Evolutionary conservation across 2,113 vertebrate species (phyloP).

Genomic region (Sus scrofa): T2T-Sscrofa CM000829.6:58288501-58289000

Average conservation of each 20-base stretch:
- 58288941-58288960: too few species aligned
- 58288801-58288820: too few species aligned
- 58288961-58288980: too few species aligned
- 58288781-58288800: neutral
- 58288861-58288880: too few species aligned
- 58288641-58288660: neutral
- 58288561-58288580: neutral
- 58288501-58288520: neutral
- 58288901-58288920: too few species aligned
- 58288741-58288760: slow-evolving; percentile 9
- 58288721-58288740: neutral
- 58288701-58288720: neutral
- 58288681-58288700: neutral
- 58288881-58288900: too few species aligned
- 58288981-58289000: too few species aligned
- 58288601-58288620: neutral
- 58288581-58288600: neutral
- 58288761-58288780: neutral
- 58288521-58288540: neutral
- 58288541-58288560: neutral
- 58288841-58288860: too few species aligned
- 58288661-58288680: neutral
- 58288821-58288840: too few species aligned
- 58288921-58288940: too few species aligned
- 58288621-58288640: slow-evolving; percentile 21